Evolutionary conservation across 92 coral and sea anemone species (phyloP), one percentile per base, ranked within the genome.

Genomic region (Palythoa caribaeorum): DNA sequence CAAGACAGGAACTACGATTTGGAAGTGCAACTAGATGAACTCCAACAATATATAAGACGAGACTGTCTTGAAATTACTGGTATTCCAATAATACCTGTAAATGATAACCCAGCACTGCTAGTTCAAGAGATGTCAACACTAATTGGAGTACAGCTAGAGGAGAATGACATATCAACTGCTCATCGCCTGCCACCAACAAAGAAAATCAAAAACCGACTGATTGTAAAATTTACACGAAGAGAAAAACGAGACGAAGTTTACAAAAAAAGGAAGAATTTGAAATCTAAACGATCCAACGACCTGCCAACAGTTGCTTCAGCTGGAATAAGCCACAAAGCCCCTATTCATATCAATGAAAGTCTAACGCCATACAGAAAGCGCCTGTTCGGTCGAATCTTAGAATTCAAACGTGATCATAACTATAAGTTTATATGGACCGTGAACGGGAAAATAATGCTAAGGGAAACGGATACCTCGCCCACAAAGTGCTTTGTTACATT

Each of bases 121-220:
- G 79, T 90, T 39, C 57, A 36, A 55, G 76, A 85, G 60, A 84
- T 90, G 59, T 84, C 80, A 53, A 48, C 48, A 65, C 54, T 69
- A 15, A 88, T 88, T 19, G 88, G 87, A 50, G 87, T 88, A 28
- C 3, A 88, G n/a, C 80, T 80, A 7, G 71, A 54, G 9, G 73
- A 80, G 68, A 65, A 77, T 70, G 92, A 88, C 52, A 85, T 89
- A 35, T 76, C 86, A n/a, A 86, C 84, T 57, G 85, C 90, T 9
- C 94, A 92, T 84, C 80, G 90, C 40, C 76, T 89, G 80, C 90
- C 92, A 53, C 90, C 80, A 20, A 89, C 85, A 62, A 89, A 86
- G 74, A 89, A 78, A 60, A 85, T 79, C 35, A 92, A 86, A 80
- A 86, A 89, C 73, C 76, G 90, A 44, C 69, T 92, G 53, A 92